phyloP scores from a whole-genome alignment of 1,140 invertebrate genomes.

The Vanessa tameamea region DNA sequence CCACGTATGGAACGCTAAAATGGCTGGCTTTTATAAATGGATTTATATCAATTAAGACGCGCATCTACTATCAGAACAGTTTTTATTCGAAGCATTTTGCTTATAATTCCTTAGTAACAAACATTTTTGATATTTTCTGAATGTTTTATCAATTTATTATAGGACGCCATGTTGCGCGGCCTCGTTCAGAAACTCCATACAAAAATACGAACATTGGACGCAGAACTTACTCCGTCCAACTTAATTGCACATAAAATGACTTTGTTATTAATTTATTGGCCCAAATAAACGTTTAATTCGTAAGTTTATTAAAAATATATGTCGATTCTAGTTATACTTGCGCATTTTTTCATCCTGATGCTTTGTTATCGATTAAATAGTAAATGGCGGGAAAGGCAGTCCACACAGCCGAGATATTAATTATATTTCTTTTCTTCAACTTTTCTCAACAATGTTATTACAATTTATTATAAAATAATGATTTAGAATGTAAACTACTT shows the following conservation, averaged over 20 bases:
- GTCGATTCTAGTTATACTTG: neutral
- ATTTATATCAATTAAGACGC: constrained; percentile 42
- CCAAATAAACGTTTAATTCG: neutral
- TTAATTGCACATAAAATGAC: neutral
- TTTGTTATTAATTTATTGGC: neutral
- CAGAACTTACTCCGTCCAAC: no score
- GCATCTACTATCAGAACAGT: constrained; percentile 50
- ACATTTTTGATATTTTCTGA: constrained; percentile 33
- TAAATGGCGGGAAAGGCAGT: constrained; percentile 4
- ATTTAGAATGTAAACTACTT: no score
- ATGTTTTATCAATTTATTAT: constrained; percentile 47
- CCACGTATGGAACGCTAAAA: constrained; percentile 62
- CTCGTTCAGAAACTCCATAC: constrained; percentile 47
- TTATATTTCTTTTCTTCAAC: no score
- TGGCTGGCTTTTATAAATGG: constrained; percentile 46
- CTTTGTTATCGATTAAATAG: neutral
- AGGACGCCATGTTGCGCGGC: constrained; percentile 53
- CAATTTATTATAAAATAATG: no score
- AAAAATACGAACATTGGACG: constrained; percentile 16
- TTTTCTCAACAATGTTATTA: no score
- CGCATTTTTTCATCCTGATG: neutral
- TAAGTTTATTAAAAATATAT: neutral
- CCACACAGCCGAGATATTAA: no score
- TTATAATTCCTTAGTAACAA: constrained; percentile 20
- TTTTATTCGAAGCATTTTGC: constrained; percentile 60